Evolutionary conservation across 2,888 invertebrate species (phyloP), one percentile per base, ranked within the genome.

Genomic region (Microdon myrmicae): DNA sequence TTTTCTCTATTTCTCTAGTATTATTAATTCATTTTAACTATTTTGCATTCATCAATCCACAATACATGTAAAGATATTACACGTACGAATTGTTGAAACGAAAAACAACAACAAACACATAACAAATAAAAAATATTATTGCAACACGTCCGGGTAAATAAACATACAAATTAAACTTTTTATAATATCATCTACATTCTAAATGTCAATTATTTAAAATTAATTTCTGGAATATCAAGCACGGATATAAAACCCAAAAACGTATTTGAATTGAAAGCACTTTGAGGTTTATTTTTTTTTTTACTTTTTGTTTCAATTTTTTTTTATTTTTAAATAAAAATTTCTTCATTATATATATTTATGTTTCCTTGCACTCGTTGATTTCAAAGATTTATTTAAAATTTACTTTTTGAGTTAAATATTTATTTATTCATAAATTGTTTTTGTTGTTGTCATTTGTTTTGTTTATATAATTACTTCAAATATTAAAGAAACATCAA

Each of bases 1-100:
- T 58, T 64, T 51, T 56, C 49, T 64, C 64, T 51, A 64, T 64
- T 58, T 41, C 22, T 45, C 56, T 41, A 64, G 45, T 56, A n/a
- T 45, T 9, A 41, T 51, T 51, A 39, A 34, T 23, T 49, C 16
- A 12, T 16, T 26, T 25, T 9, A 26, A 26, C 12, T 10, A 37
- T 32, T 22, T 28, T n/a, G n/a, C n/a, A n/a, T n/a, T n/a, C n/a
- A n/a, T n/a, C n/a, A n/a, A n/a, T n/a, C n/a, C n/a, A n/a, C n/a
- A n/a, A n/a, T n/a, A n/a, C n/a, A n/a, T n/a, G n/a, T n/a, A n/a
- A n/a, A n/a, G n/a, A n/a, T n/a, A n/a, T n/a, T n/a, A n/a, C n/a
- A n/a, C n/a, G n/a, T n/a, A n/a, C n/a, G n/a, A n/a, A n/a, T n/a
- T n/a, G n/a, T n/a, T n/a, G n/a, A n/a, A n/a, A n/a, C n/a, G n/a